Percentiles rank a stretch among this genome's conserved stretches.
Conservation (phyloP, 2,113 vertebrate genomes). For the Myrmecobius fasciatus region DNA sequence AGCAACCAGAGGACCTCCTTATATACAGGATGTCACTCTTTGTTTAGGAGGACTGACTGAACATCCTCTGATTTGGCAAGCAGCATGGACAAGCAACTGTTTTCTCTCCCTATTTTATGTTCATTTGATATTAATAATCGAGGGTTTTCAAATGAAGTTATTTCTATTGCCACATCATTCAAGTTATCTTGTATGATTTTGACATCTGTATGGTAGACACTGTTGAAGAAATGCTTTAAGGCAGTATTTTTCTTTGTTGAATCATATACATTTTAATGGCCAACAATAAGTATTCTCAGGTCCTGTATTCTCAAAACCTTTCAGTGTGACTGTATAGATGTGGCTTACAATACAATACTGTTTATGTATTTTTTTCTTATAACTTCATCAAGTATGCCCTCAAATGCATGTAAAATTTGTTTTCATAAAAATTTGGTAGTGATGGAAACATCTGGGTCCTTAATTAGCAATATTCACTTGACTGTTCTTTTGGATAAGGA, state of each 20-base stretch:
- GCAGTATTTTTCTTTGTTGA: not conserved
- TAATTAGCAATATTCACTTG: not conserved
- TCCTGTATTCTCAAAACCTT: not conserved
- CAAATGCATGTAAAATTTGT: not conserved
- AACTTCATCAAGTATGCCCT: not conserved
- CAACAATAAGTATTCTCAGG: not conserved
- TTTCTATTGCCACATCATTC: not conserved
- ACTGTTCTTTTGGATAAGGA: not conserved
- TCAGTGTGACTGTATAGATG: not conserved
- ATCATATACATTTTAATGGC: not conserved
- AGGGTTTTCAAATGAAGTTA: not conserved
- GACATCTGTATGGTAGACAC: not conserved
- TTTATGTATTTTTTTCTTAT: not conserved
- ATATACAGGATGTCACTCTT: not conserved
- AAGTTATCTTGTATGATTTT: too few species aligned
- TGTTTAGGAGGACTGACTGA: not conserved
- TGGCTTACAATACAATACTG: not conserved
- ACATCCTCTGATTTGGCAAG: not conserved
- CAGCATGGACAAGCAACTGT: not conserved
- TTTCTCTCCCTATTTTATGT: not conserved
- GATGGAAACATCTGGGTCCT: not conserved
- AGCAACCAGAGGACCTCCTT: not conserved
- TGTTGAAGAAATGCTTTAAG: not conserved
- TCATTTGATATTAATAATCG: not conserved
- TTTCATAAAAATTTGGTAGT: not conserved